These are phyloP conservation scores for Drosophila pachea DNA, from an alignment of 1,140 invertebrate species.

Conservation along the genomic window DNA sequence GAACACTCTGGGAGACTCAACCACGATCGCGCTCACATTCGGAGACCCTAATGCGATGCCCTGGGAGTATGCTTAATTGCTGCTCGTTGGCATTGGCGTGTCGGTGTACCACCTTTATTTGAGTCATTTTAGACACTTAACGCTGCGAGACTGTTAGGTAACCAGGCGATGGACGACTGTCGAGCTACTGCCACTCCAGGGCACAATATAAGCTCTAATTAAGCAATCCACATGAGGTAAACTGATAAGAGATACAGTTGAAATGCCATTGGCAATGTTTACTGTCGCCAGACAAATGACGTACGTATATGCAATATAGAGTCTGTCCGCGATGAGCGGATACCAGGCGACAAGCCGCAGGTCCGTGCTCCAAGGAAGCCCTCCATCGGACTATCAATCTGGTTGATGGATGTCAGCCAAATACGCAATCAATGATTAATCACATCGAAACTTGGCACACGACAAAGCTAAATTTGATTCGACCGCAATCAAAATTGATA, in stretches of 20 bases:
- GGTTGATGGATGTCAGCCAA: slow-evolving; percentile 7
- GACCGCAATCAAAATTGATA: slow-evolving; percentile 11
- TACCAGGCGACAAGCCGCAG: background rate
- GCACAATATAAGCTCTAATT: slow-evolving; percentile 25
- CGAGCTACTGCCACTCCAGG: slow-evolving; percentile 3
- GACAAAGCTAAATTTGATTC: slow-evolving; percentile 9
- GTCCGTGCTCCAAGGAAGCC: background rate
- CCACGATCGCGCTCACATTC: slow-evolving; percentile 1
- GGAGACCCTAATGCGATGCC: background rate
- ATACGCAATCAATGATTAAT: too few relatives aligned
- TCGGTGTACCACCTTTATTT: slow-evolving; percentile 15
- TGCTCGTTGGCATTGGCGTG: slow-evolving; percentile 7
- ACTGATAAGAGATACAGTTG: slow-evolving; percentile 25
- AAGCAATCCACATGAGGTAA: slow-evolving; percentile 7
- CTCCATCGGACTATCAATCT: background rate
- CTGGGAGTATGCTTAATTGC: background rate
- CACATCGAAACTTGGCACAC: slow-evolving; percentile 3
- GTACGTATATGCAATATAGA: slow-evolving; percentile 3
- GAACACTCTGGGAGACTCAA: background rate
- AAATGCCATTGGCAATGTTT: slow-evolving; percentile 14
- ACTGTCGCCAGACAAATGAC: slow-evolving; percentile 6
- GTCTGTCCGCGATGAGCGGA: background rate
- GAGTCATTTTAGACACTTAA: slow-evolving; percentile 8
- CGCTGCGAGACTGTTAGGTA: slow-evolving; percentile 5
- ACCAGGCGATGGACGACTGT: background rate